Base-by-base conservation (phyloP, 2,888 invertebrate species). In the Caradrina clavipalpis region DNA sequence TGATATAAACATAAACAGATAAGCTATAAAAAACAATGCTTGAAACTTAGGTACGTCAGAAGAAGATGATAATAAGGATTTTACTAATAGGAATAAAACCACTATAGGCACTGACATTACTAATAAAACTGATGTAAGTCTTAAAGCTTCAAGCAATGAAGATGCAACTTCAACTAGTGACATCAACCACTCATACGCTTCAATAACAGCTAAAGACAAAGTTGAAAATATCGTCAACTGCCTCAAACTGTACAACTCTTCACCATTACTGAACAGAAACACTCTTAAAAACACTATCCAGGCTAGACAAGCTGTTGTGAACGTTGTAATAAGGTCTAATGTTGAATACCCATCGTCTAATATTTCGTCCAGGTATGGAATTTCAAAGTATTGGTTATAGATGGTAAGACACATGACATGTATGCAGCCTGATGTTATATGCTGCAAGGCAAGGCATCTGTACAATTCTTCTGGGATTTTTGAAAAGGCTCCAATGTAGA, bases 281-380 rank as follows among this genome's bases (percentile, higher is more conserved):
- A 87, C 51, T 56, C 78, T 84, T 58, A 87, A 56, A 69, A 84
- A 86, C 21, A 82, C 61, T 8, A 86, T 69, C 78, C 81, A 77
- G 10, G 83, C 63, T 8, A 83, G 45, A 51, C 73, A 74, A 0
- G 79, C 72, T 5, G 84, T 78, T 8, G 70, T 74, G 1, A 82
- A 73, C 0, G 80, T 70, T 35, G 82, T 61, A 3, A 76, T 19
- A 10, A 86, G 26, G 53, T 86, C 86, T 13, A 83, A 22, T 51
- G 62, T 45, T 0, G 64, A 61, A 42, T 75, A 83, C 1, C 49
- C 11, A 4, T 56, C 45, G 6, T 61, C 7, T 31, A 78, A 6
- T 0, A 61, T 0, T 2, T n/a, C 21, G 0, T 64, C n/a, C 0
- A 70, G n/a, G 8, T 26, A 58, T 11, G 55, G 19, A 17, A 64